Conservation (phyloP, 2,797 vertebrate species). For the Cetoscarus ocellatus region DNA sequence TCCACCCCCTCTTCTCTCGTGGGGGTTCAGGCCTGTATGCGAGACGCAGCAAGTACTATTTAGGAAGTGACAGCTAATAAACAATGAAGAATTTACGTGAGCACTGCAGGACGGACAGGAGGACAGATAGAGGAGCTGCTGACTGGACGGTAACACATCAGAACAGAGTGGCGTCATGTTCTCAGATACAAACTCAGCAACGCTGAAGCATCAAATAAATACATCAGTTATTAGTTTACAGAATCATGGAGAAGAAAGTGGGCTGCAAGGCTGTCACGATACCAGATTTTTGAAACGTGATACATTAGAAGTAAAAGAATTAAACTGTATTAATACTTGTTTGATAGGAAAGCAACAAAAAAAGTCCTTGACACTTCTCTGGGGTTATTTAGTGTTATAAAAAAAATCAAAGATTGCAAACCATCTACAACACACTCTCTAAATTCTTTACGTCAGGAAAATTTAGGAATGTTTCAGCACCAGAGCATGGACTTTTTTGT, state of each 20-base stretch:
- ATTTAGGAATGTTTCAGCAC: too few relatives aligned
- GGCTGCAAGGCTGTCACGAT: too few relatives aligned
- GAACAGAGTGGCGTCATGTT: slow-evolving; percentile 5
- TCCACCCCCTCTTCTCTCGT: not conserved
- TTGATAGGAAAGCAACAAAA: not conserved
- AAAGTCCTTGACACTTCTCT: too few relatives aligned
- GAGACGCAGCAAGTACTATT: slow-evolving; percentile 72
- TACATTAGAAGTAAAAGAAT: too few relatives aligned
- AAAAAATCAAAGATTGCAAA: too few relatives aligned
- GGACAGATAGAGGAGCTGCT: slow-evolving; percentile 40
- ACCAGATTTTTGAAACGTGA: too few relatives aligned
- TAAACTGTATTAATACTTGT: not conserved
- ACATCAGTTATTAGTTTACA: not conserved
- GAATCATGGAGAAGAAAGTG: not conserved
- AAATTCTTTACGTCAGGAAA: too few relatives aligned
- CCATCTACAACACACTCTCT: too few relatives aligned
- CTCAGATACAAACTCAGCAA: not conserved
- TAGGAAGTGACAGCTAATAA: slow-evolving; percentile 78
- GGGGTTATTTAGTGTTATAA: too few relatives aligned
- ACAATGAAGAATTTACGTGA: slow-evolving; percentile 74
- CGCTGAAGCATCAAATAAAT: not conserved
- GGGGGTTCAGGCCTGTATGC: slow-evolving; percentile 21
- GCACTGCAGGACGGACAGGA: slow-evolving; percentile 28
- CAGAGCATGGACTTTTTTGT: too few relatives aligned
- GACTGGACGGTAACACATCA: slow-evolving; percentile 43